phyloP scores from a whole-genome alignment of 2,113 vertebrate species.

The Platysternon megacephalum region DNA sequence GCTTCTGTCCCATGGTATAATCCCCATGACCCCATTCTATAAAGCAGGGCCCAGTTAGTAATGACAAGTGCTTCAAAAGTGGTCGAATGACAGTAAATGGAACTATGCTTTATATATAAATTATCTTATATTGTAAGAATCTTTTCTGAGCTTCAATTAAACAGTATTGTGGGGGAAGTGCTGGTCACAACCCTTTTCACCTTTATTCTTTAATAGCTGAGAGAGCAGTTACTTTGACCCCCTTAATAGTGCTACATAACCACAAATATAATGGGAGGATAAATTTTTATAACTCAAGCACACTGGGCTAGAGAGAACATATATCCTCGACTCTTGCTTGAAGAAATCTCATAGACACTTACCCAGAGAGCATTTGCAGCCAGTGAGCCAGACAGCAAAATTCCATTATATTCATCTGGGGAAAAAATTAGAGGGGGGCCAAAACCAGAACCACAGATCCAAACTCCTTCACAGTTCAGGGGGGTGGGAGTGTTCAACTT shows the following conservation, averaged over 20 bases:
- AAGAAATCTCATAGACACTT: background rate
- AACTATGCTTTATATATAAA: conserved; percentile 33
- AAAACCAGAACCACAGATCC: background rate
- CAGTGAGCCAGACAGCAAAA: background rate
- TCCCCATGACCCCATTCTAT: background rate
- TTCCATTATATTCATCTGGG: rapidly evolving
- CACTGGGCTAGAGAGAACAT: background rate
- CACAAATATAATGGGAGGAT: background rate
- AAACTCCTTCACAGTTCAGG: background rate
- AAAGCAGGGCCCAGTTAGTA: conserved; percentile 14
- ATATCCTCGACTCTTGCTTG: rapidly evolving
- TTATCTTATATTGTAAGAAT: background rate
- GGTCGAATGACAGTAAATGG: conserved; percentile 47
- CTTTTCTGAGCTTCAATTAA: conserved; percentile 27
- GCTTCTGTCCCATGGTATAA: background rate
- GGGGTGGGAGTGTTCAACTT: background rate
- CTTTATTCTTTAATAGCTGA: background rate
- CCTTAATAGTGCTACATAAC: background rate
- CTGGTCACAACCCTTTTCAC: background rate
- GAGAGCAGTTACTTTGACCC: conserved; percentile 16
- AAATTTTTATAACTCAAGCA: background rate
- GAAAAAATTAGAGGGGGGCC: background rate
- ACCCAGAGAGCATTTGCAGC: background rate
- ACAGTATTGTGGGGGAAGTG: background rate
- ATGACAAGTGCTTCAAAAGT: background rate